Evolutionary conservation across 2,797 vertebrate species (phyloP).

Genomic region (Agapornis canus): DNA sequence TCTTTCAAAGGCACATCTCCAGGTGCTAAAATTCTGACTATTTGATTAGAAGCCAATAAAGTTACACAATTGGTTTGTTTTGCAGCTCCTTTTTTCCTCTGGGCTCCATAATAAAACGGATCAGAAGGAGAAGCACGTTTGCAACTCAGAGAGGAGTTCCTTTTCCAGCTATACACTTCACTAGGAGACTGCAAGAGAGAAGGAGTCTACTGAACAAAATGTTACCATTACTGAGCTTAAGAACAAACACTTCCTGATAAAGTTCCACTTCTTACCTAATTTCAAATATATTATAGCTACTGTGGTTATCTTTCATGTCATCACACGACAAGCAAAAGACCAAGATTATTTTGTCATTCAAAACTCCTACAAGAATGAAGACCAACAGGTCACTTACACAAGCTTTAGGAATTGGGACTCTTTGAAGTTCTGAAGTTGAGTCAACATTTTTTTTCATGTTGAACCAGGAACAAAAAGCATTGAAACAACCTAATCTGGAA

Average conservation of each 20-base stretch:
- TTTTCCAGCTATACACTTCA: conserved; percentile 92
- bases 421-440: neutral
- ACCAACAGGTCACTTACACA: neutral
- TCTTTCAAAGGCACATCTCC: conserved; percentile 90
- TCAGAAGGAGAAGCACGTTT: conserved; percentile 63
- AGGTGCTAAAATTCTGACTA: conserved; percentile 87
- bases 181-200: conserved; percentile 86
- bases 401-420: neutral
- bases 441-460: neutral
- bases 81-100: conserved; percentile 64
- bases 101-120: conserved; percentile 79
- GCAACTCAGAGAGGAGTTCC: conserved; percentile 76
- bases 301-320: neutral
- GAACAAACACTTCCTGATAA: neutral
- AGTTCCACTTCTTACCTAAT: neutral
- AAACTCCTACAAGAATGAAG: neutral
- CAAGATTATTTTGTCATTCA: neutral
- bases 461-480: neutral
- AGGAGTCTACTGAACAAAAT: neutral
- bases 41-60: conserved; percentile 88
- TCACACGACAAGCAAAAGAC: neutral
- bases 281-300: neutral
- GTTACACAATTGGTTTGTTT: conserved; percentile 87
- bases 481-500: neutral
- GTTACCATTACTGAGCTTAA: neutral